Percentiles rank a stretch among this genome's conserved stretches.
phyloP scores from a whole-genome alignment of 2,797 vertebrate species.

The Limosa lapponica region DNA sequence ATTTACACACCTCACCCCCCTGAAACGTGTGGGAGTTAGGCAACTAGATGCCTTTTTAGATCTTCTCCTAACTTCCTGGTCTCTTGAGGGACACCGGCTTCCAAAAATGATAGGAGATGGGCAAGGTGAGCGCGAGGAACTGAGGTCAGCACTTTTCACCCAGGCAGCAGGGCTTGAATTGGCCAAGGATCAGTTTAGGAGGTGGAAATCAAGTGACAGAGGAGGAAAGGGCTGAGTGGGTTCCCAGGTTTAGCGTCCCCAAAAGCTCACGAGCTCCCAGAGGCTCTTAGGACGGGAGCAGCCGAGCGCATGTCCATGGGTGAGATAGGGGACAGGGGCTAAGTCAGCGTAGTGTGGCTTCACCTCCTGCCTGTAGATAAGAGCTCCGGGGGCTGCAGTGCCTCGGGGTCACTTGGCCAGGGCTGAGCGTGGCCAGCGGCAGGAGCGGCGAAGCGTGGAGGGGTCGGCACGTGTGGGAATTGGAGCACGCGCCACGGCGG shows the following conservation, averaged over 20 bases:
- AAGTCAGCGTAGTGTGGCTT: neutral
- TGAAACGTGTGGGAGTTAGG: neutral
- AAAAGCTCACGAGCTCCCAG: rapidly evolving
- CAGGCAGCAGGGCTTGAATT: neutral
- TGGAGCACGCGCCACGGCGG: conserved; percentile 74
- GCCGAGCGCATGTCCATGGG: neutral
- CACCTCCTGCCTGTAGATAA: neutral
- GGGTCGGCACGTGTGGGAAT: conserved; percentile 77
- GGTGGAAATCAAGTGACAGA: neutral
- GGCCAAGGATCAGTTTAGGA: neutral
- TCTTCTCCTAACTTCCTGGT: neutral
- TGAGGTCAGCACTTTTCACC: neutral
- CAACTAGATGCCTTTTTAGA: neutral
- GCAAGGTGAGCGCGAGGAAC: neutral
- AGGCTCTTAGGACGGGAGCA: neutral
- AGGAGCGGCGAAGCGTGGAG: neutral
- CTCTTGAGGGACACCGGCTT: neutral
- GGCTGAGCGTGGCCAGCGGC: conserved; percentile 12
- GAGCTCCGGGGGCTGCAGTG: conserved; percentile 7
- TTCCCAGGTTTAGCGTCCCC: neutral
- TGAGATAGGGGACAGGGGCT: neutral
- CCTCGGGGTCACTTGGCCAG: conserved; percentile 64
- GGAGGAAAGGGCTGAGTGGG: neutral
- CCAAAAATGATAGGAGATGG: neutral
- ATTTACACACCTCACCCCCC: neutral